phyloP scores from a whole-genome alignment of 2,888 invertebrate species.

The Mythimna lalbum region DNA sequence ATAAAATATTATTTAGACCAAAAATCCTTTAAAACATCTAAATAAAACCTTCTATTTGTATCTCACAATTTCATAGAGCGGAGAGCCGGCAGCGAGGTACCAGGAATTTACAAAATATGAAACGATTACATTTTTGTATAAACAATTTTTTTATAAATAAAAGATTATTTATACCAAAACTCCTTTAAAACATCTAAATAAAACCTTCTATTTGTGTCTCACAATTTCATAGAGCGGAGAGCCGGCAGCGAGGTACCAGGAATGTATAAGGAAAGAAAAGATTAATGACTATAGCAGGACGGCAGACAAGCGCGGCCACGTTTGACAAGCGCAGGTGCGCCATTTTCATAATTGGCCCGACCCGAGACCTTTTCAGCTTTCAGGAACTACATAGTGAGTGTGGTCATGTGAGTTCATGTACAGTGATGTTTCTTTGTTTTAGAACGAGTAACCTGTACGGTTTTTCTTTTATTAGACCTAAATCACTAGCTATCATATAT shows the following conservation, averaged over 20 bases:
- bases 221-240: conserved; percentile 69
- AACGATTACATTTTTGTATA: conserved; percentile 78
- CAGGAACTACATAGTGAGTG: conserved; percentile 69
- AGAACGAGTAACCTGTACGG: conserved; percentile 10
- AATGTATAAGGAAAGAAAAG: conserved; percentile 87
- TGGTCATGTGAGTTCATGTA: conserved; percentile 65
- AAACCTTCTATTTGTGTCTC: conserved; percentile 70
- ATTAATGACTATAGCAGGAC: conserved; percentile 85
- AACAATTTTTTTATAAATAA: background rate
- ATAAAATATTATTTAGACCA: too few relatives aligned
- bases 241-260: conserved; percentile 79
- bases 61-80: conserved; percentile 68
- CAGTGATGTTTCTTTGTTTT: conserved; percentile 43
- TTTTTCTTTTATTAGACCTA: background rate
- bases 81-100: conserved; percentile 73
- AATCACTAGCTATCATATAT: too few relatives aligned
- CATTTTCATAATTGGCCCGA: conserved; percentile 91
- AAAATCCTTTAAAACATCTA: conserved; percentile 56
- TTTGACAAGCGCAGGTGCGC: conserved; percentile 90
- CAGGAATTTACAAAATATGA: conserved; percentile 86
- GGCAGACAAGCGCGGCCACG: conserved; percentile 87
- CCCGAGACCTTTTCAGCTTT: conserved; percentile 88
- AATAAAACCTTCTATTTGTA: conserved; percentile 67
- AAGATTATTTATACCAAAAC: conserved; percentile 40
- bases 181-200: conserved; percentile 58